phyloP scores from a whole-genome alignment of 2,888 invertebrate genomes.

The Lasiommata megera region DNA sequence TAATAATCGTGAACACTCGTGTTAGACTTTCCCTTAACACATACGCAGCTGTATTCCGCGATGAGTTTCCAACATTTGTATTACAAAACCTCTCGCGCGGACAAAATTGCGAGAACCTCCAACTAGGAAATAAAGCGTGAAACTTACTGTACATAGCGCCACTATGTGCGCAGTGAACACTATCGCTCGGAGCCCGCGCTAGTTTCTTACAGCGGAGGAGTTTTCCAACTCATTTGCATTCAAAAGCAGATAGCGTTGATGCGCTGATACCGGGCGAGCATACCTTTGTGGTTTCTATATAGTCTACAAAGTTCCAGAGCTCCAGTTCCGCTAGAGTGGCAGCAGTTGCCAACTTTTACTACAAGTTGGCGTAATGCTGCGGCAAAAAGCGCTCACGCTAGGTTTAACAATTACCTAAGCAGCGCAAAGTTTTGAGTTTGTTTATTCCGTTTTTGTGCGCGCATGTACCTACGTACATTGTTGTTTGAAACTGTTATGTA shows the following conservation, averaged over 20 bases:
- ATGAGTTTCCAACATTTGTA: conserved; percentile 3
- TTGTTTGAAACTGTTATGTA: conserved; percentile 28
- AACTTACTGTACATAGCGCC: neutral
- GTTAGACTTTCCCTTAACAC: neutral
- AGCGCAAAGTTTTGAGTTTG: conserved; percentile 63
- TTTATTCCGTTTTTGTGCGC: conserved; percentile 53
- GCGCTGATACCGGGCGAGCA: conserved; percentile 60
- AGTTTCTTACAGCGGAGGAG: conserved; percentile 73
- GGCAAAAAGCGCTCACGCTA: conserved; percentile 77
- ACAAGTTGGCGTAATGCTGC: conserved; percentile 73
- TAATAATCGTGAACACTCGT: neutral
- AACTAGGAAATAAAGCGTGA: conserved; percentile 12
- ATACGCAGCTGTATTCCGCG: neutral
- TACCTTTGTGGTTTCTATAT: conserved; percentile 75
- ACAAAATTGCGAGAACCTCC: neutral
- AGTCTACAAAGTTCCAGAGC: conserved; percentile 65
- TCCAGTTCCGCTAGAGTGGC: conserved; percentile 57
- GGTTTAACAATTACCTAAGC: conserved; percentile 80
- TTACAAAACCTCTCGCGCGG: conserved; percentile 5
- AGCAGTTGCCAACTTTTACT: conserved; percentile 68
- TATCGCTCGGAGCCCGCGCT: conserved; percentile 32
- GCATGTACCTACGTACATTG: conserved; percentile 34
- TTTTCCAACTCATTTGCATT: conserved; percentile 81
- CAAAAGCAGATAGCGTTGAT: conserved; percentile 79
- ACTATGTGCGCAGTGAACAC: neutral